Evolutionary conservation across 92 coral and sea anemone species (phyloP), one percentile per base, ranked within the genome.

Genomic region (Epizoanthus stellaris): DNA sequence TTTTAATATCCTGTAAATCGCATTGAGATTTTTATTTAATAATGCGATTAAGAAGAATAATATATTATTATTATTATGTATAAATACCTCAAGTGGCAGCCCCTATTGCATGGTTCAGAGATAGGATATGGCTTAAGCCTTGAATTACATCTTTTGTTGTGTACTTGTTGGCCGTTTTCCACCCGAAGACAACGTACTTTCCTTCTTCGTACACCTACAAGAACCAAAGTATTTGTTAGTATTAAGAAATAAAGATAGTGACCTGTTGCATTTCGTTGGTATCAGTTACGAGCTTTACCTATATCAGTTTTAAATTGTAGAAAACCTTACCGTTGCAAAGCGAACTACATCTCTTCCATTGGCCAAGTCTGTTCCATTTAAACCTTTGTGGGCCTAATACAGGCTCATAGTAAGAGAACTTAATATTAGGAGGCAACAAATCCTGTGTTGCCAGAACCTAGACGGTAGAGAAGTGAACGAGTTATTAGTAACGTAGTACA

Each of bases 51-150:
- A n/a, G n/a, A n/a, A n/a, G n/a, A n/a, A n/a, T n/a, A n/a, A n/a
- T n/a, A n/a, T n/a, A n/a, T n/a, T n/a, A n/a, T n/a, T n/a, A n/a
- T n/a, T n/a, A n/a, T n/a, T 68, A 19, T 19, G 25, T 25, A 38
- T 45, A 79, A 86, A 23, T 85, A 96, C 99, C 92, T 89, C 59
- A 94, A 85, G 8, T 17, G 74, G 67, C 99, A 96, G 40, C 92
- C 83, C 52, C 90, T 94, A 70, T 96, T 96, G 81, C 99, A 96
- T 25, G 64, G 85, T 43, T 95, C 98, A 30, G 82, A 86, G 70
- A 91, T 85, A n/a, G 88, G 75, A 13, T 66, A 62, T 12, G 98
- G 99, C 10, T 81, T 89, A 11, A 82, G 84, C 40, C 75, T 74
- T 19, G 73, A 83, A n/a, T 70, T 85, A 77, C 99, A 96, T n/a